A percentile compares a stretch with the other conserved stretches of the same genome.
These are phyloP conservation scores for Eulemur rufifrons DNA, from an alignment of 2,113 vertebrate species.

Conservation along the genomic window DNA sequence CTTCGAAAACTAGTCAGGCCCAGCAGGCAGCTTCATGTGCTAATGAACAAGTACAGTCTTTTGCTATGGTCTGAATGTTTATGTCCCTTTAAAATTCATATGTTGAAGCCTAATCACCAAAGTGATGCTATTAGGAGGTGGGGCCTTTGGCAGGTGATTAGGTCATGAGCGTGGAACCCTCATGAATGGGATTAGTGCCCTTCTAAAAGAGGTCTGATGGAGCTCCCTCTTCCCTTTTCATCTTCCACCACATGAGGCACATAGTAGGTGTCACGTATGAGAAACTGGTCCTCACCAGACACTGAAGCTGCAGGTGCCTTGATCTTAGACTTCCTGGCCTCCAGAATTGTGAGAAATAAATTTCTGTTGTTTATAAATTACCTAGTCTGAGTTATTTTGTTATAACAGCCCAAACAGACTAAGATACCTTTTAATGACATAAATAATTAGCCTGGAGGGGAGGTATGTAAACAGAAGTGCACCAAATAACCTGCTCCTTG, in stretches of 20 bases:
- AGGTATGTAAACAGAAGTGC: background rate
- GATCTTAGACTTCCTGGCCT: background rate
- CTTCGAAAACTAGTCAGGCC: background rate
- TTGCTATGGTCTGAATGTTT: background rate
- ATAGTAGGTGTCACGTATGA: background rate
- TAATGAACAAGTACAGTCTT: background rate
- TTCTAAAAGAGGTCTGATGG: background rate
- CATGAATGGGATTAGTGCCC: background rate
- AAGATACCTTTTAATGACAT: background rate
- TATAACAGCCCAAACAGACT: background rate
- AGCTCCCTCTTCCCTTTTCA: background rate
- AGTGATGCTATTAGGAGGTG: background rate
- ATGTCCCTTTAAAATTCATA: background rate
- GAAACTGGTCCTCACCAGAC: background rate
- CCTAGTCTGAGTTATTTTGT: background rate
- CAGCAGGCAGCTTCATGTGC: background rate
- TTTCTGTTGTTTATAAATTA: background rate
- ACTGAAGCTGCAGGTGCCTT: background rate
- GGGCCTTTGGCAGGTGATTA: background rate
- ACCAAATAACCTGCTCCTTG: background rate
- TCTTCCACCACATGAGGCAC: background rate
- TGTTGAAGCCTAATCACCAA: background rate
- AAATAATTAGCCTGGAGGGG: background rate
- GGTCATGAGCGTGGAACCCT: background rate
- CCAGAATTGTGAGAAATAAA: background rate